Percentiles rank a stretch among this genome's conserved stretches.
Conservation (phyloP, 2,113 vertebrate species). For the Pavo muticus region DNA sequence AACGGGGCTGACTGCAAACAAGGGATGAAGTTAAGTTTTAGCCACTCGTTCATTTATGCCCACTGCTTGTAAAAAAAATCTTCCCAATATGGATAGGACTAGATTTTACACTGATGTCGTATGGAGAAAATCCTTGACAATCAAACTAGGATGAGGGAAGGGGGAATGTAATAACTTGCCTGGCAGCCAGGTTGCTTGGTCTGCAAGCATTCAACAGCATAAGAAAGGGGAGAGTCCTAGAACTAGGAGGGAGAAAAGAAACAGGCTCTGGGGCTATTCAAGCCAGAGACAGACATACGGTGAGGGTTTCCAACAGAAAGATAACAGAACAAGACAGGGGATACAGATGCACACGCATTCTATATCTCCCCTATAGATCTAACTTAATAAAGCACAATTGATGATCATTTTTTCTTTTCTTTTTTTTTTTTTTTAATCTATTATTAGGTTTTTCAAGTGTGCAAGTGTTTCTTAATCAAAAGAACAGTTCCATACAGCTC, state of each 20-base stretch:
- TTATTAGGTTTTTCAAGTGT: conserved; percentile 73
- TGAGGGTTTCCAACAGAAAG: conserved; percentile 51
- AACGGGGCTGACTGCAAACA: neutral
- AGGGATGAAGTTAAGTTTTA: neutral
- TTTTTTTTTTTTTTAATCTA: conserved; percentile 39
- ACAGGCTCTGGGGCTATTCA: neutral
- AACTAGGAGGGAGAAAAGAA: neutral
- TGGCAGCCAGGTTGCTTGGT: neutral
- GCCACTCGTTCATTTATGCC: neutral
- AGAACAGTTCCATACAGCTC: conserved; percentile 68
- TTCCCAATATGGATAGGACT: neutral
- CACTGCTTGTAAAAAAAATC: neutral
- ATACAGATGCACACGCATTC: conserved; percentile 51
- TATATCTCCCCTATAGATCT: conserved; percentile 50
- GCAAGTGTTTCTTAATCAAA: conserved; percentile 79
- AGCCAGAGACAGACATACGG: conserved; percentile 2
- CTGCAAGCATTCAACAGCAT: neutral
- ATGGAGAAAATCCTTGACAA: neutral
- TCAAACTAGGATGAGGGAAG: neutral
- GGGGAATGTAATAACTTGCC: neutral
- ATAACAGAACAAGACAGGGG: conserved; percentile 47
- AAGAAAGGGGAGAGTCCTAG: conserved; percentile 20
- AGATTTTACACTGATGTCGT: neutral
- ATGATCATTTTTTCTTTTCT: conserved; percentile 2
- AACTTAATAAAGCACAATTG: conserved; percentile 70